Evolutionary conservation across 2,888 invertebrate species (phyloP), one percentile per base, ranked within the genome.

Genomic region (Melolontha melolontha): DNA sequence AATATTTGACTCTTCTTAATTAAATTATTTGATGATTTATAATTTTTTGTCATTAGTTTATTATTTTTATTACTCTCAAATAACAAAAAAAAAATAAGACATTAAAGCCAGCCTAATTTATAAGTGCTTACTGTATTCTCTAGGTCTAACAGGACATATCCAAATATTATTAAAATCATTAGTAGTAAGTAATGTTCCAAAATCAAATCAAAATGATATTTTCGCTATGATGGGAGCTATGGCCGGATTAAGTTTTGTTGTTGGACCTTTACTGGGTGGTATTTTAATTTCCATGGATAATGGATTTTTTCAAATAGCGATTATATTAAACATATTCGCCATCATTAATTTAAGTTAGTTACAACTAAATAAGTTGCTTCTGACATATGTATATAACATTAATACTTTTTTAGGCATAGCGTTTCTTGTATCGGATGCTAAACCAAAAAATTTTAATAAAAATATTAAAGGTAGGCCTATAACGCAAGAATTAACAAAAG

Each of bases 261-360:
- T 91, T n/a, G 91, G 90, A 0, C 91, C 91, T 7, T 79, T 88
- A 5, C 83, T 90, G 54, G 90, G 90, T 10, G 91, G 91, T 0
- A 88, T 90, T 76, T 78, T 89, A 54, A 82, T 82, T 14, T 87
- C 88, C 74, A 68, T 75, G 12, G 75, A 80, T 34, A 76, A 84
- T 78, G 88, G 88, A 47, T 89, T 89, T 74, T 76, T 74, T 57
- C 79, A 82, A 44, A 79, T 87, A 66, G 84, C 86, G 34, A 70
- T 79, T 40, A 67, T 84, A 64, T 85, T 87, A 62, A 84, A 86
- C 16, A 59, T 81, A 12, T 81, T 85, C 62, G 87, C 87, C 78
- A 64, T 84, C 14, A 65, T 85, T 0, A 88, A 87, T 82, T 82
- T 86, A 77, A 84, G 88, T 88, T 79, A 66, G 54, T 47, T 41